phyloP scores from a whole-genome alignment of 2,113 vertebrate species.

The Spea bombifrons region DNA sequence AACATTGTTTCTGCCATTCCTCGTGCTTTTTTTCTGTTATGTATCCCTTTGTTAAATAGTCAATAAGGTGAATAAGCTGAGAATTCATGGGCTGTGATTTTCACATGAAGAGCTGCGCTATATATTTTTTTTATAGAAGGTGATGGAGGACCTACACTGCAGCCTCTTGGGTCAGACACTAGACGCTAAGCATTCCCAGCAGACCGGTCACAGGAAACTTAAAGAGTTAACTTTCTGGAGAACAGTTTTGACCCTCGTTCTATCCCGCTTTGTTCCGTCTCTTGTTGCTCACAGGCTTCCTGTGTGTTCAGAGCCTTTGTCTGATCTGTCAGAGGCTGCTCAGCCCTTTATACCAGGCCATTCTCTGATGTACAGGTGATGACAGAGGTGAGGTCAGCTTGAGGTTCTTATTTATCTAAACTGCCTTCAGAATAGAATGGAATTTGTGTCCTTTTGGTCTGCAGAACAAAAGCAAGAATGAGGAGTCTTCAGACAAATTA shows the following conservation, averaged over 20 bases:
- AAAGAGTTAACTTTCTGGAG: constrained; percentile 31
- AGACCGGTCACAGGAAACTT: constrained; percentile 3
- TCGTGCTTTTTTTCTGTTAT: too few relatives aligned
- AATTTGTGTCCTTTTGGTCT: constrained; percentile 26
- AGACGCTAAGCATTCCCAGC: neutral
- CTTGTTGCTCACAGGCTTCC: constrained; percentile 31
- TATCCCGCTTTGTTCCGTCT: constrained; percentile 12
- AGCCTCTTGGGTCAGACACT: neutral
- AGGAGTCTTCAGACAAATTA: constrained; percentile 1
- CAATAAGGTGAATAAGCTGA: too few relatives aligned
- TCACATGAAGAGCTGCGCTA: neutral
- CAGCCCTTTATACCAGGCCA: neutral
- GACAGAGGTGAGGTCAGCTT: constrained; percentile 42
- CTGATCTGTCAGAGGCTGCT: constrained; percentile 36
- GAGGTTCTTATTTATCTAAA: constrained; percentile 36
- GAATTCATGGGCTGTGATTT: neutral
- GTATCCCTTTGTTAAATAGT: too few relatives aligned
- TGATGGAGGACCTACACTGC: neutral
- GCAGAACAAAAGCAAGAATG: neutral
- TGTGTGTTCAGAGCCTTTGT: constrained; percentile 32
- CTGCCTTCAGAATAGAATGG: constrained; percentile 17
- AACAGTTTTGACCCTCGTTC: constrained; percentile 36
- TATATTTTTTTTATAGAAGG: neutral
- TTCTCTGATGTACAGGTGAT: constrained; percentile 46
- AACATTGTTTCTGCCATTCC: too few relatives aligned